Evolutionary conservation across 1,140 invertebrate species (phyloP).

Genomic region (Platorchestia sp.): DNA sequence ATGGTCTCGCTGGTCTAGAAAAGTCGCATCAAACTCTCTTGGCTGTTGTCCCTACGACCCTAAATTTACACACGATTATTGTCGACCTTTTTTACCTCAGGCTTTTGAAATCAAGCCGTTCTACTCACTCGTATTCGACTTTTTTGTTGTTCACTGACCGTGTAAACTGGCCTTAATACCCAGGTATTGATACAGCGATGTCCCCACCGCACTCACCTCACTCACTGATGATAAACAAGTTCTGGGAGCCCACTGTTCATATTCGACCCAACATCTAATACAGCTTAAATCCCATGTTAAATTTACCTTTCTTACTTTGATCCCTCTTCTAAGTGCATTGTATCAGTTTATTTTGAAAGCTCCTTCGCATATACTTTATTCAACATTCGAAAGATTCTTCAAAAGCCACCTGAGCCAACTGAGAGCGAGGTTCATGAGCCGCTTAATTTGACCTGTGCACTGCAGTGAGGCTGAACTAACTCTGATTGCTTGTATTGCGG

Average conservation of each 20-base stretch:
- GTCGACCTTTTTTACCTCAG: not conserved
- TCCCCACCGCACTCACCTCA: too few relatives aligned
- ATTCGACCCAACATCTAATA: too few relatives aligned
- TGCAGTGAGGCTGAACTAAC: not conserved
- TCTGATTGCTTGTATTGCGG: too few relatives aligned
- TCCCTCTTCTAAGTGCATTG: not conserved
- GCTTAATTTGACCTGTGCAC: not conserved
- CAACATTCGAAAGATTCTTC: not conserved
- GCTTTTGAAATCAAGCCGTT: not conserved
- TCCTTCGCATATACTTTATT: not conserved
- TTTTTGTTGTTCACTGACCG: not conserved
- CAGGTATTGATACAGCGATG: too few relatives aligned
- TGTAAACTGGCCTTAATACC: too few relatives aligned
- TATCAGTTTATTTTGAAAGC: not conserved
- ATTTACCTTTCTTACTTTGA: not conserved
- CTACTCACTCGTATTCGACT: not conserved
- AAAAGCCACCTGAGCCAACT: not conserved
- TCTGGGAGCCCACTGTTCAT: too few relatives aligned
- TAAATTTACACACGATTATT: not conserved
- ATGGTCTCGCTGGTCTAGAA: not conserved
- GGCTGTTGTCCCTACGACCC: not conserved
- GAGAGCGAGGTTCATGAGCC: not conserved
- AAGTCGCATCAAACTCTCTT: not conserved
- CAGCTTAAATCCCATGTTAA: not conserved
- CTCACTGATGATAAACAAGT: too few relatives aligned